These are phyloP conservation scores for Notothenia coriiceps DNA, from an alignment of 2,113 vertebrate species.

Conservation along the genomic window DNA sequence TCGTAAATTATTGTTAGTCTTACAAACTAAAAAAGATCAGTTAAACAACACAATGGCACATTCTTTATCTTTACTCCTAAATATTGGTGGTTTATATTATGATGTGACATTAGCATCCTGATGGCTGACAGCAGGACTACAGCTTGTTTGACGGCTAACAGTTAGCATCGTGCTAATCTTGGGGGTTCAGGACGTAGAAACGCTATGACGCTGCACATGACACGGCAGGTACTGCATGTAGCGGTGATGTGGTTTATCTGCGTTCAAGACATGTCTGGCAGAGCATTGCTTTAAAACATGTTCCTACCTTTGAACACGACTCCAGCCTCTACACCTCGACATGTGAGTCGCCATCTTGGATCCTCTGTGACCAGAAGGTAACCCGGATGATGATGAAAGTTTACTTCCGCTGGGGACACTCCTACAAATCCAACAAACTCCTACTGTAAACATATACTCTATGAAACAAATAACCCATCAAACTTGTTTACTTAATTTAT, in stretches of 20 bases:
- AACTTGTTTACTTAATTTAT: too few species aligned
- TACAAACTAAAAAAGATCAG: not conserved
- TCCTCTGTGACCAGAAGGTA: conserved; percentile 41
- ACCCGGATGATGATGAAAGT: conserved; percentile 65
- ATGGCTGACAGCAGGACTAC: not conserved
- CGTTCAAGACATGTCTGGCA: fast-evolving
- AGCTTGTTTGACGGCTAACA: not conserved
- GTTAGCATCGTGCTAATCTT: conserved; percentile 48
- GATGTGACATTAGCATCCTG: conserved; percentile 11
- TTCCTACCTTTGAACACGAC: conserved; percentile 84
- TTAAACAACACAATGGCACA: not conserved
- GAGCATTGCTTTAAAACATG: not conserved
- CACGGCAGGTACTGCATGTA: fast-evolving
- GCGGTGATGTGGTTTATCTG: fast-evolving
- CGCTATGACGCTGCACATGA: not conserved
- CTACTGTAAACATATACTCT: too few species aligned
- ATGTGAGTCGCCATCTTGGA: conserved; percentile 88
- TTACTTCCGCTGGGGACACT: conserved; percentile 42
- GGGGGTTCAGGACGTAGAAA: not conserved
- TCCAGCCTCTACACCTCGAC: conserved; percentile 83
- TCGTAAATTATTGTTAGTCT: not conserved
- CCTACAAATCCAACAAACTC: too few species aligned
- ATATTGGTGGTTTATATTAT: not conserved
- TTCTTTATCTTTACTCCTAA: not conserved
- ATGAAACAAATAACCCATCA: too few species aligned